Evolutionary conservation across 2,113 vertebrate species (phyloP), one percentile per base, ranked within the genome.

Genomic region (Salvator merianae): DNA sequence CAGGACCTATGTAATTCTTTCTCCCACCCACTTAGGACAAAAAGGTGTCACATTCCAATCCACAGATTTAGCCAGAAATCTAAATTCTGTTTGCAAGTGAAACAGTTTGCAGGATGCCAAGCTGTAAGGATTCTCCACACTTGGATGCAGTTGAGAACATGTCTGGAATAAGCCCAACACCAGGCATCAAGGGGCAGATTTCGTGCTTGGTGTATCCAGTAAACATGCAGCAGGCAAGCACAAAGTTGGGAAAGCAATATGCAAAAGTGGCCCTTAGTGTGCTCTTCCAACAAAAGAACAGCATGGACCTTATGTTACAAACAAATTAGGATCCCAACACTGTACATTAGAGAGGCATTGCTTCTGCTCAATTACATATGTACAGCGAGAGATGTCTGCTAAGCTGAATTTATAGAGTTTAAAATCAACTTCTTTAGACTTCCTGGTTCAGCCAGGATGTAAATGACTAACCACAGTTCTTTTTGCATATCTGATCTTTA

Each of bases 281-380:
- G 47, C 5, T 3, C 30, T 62, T 24, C 28, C n/a, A 50, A 62
- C 1, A 6, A 71, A 47, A 63, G 30, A 30, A 70, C 30, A 8
- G 34, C 47, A n/a, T 6, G 20, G 53, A 8, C 47, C 71, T 69
- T 70, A 50, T 69, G 36, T 47, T 77, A 30, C 59, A 70, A 59
- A 2, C n/a, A 63, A n/a, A 32, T 9, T 13, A 26, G 55, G 18
- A 50, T 22, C 28, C 40, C 28, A 76, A 53, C 26, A 18, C 13
- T 22, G 43, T 38, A 34, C 43, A 75, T 47, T 24, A 10, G 34
- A 0, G 16, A 0, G 34, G 34, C 43, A 43, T 50, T 62, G 65
- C 18, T 14, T 28, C 24, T 30, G 10, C 20, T 16, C 9, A 28
- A 24, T 36, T 6, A 7, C 26, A 30, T 34, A n/a, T 72, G 18